Conservation (phyloP, 2,797 vertebrate genomes). For the Lerista edwardsae region DNA sequence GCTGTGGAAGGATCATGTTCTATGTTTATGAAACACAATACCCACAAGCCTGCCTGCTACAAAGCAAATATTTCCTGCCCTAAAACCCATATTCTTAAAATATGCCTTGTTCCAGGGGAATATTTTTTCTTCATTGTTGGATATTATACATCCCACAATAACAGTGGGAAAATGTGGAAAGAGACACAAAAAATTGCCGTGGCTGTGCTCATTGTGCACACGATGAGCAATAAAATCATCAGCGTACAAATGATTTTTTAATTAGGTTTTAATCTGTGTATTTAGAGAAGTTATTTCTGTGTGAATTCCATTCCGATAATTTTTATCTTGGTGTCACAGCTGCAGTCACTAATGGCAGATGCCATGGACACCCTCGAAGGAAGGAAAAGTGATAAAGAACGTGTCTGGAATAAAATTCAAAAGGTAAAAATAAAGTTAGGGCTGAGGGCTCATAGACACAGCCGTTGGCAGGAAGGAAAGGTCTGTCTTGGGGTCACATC, state of each 20-base stretch:
- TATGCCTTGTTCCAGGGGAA: slow-evolving; percentile 65
- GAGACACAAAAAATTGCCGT: slow-evolving; percentile 43
- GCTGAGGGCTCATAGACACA: slow-evolving; percentile 46
- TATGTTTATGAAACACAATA: slow-evolving; percentile 32
- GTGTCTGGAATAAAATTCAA: slow-evolving; percentile 82
- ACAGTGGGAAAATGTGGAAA: slow-evolving; percentile 59
- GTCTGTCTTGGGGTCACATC: slow-evolving; percentile 51
- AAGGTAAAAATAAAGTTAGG: slow-evolving; percentile 73
- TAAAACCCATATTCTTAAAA: slow-evolving; percentile 61
- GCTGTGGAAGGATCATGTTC: not conserved
- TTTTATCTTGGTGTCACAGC: slow-evolving; percentile 86
- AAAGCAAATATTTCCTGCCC: slow-evolving; percentile 68
- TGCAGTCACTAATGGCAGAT: slow-evolving; percentile 86
- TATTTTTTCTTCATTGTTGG: slow-evolving; percentile 62
- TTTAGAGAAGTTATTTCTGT: slow-evolving; percentile 84
- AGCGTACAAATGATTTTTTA: slow-evolving; percentile 90
- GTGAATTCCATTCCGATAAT: slow-evolving; percentile 82
- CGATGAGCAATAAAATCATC: slow-evolving; percentile 88
- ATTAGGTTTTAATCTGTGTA: slow-evolving; percentile 88
- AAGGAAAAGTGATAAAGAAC: slow-evolving; percentile 71
- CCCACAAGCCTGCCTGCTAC: slow-evolving; percentile 60
- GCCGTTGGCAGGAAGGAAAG: slow-evolving; percentile 55
- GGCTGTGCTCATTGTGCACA: slow-evolving; percentile 75
- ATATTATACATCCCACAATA: slow-evolving; percentile 67
- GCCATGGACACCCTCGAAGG: slow-evolving; percentile 86